Conservation (phyloP, 2,888 invertebrate species). For the Ornithoptera priamus region DNA sequence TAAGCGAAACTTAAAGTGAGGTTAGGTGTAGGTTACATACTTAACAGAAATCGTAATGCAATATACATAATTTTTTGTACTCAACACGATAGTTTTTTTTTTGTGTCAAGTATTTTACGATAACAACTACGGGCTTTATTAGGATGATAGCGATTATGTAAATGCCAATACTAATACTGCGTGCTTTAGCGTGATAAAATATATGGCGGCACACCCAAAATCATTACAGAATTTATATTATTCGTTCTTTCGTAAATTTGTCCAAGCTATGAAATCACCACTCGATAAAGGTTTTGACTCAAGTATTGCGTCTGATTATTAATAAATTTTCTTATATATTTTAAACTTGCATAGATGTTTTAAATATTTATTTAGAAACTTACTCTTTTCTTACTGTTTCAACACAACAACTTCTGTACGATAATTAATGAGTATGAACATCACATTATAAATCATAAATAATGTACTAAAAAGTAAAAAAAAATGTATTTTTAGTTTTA, state of each 20-base stretch:
- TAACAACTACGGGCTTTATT: slow-evolving; percentile 4
- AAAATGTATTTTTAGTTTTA: no score
- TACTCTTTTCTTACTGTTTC: background rate
- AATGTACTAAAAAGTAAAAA: no score
- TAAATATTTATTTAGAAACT: background rate
- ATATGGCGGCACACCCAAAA: slow-evolving; percentile 26
- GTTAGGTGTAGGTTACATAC: no score
- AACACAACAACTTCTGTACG: no score
- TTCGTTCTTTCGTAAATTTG: slow-evolving; percentile 27
- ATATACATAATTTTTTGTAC: background rate
- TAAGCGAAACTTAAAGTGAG: no score
- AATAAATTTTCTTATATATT: background rate
- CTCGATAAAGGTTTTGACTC: slow-evolving; percentile 13
- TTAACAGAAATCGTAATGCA: no score
- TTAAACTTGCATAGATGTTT: background rate
- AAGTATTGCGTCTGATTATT: background rate
- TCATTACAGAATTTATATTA: slow-evolving; percentile 20
- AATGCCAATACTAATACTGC: slow-evolving; percentile 28
- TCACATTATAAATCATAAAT: no score
- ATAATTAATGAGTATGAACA: no score
- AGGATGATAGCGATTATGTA: slow-evolving; percentile 13
- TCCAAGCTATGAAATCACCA: slow-evolving; percentile 28
- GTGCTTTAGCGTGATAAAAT: slow-evolving; percentile 37
- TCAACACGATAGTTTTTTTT: background rate
- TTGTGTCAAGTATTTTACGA: background rate